Conservation (phyloP, 2,113 vertebrate species). For the Nannobrachium achirus region DNA sequence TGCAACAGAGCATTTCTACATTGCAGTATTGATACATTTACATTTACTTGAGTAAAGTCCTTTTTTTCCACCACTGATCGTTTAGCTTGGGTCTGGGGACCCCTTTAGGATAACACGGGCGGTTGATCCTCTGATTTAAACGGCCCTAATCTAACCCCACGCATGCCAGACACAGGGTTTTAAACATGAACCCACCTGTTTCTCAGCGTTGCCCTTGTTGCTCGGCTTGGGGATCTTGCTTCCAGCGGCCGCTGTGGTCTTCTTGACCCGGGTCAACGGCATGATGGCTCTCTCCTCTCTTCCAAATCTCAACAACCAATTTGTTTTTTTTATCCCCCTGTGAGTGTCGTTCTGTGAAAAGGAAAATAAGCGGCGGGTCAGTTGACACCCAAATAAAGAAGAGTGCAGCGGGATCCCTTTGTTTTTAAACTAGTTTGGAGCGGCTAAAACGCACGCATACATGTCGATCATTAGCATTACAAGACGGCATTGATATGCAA, state of each 20-base stretch:
- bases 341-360: not conserved
- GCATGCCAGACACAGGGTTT: not conserved
- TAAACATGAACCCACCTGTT: slow-evolving; percentile 56
- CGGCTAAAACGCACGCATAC: no score
- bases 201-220: slow-evolving; percentile 40
- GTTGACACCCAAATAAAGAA: not conserved
- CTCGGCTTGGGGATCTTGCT: slow-evolving; percentile 56
- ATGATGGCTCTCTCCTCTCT: slow-evolving; percentile 39
- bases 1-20: no score
- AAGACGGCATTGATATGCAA: no score
- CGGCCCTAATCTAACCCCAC: not conserved
- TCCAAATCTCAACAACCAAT: no score
- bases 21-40: no score
- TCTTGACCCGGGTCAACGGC: slow-evolving; percentile 75
- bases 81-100: no score
- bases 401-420: not conserved
- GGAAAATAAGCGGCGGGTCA: not conserved
- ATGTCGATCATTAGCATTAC: no score
- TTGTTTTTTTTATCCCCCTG: not conserved
- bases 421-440: not conserved
- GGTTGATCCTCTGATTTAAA: not conserved
- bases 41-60: no score
- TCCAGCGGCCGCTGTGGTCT: slow-evolving; percentile 26
- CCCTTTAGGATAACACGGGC: not conserved
- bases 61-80: no score